Evolutionary conservation across 2,888 invertebrate genomes (phyloP).

Genomic region (Pycnomerus fuliginosus): DNA sequence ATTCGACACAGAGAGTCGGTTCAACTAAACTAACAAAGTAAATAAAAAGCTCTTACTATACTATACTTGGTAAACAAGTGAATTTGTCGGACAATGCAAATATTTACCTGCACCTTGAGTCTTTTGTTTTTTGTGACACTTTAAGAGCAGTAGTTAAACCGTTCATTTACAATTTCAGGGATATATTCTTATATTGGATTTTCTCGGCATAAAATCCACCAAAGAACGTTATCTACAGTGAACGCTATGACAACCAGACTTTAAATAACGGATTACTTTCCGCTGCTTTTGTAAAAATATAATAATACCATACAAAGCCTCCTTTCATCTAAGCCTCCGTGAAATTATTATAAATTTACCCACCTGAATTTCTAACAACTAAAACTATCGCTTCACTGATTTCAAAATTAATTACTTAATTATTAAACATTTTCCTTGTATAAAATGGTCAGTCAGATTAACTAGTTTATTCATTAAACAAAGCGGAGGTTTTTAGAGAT

Average conservation of each 20-base stretch:
- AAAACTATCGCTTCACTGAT: too few species aligned
- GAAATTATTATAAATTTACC: too few species aligned
- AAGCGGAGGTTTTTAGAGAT: too few species aligned
- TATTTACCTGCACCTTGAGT: constrained; percentile 13
- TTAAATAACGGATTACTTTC: constrained; percentile 23
- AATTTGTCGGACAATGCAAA: constrained; percentile 19
- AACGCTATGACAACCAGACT: constrained; percentile 18
- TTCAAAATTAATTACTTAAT: too few species aligned
- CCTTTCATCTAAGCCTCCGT: constrained; percentile 3
- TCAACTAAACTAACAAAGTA: constrained; percentile 17
- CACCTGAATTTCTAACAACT: too few species aligned
- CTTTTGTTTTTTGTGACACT: constrained; percentile 12
- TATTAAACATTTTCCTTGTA: too few species aligned
- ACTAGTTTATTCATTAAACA: too few species aligned
- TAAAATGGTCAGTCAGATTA: too few species aligned
- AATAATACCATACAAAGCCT: constrained; percentile 14
- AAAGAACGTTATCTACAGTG: constrained; percentile 18
- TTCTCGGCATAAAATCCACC: constrained; percentile 15
- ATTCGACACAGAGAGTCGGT: constrained; percentile 12
- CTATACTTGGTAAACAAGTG: constrained; percentile 14
- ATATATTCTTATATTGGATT: constrained; percentile 19
- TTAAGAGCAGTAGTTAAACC: constrained; percentile 1
- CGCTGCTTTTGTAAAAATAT: constrained; percentile 20
- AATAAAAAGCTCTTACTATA: constrained; percentile 18
- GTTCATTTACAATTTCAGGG: constrained; percentile 10